phyloP scores from a whole-genome alignment of 1,140 invertebrate genomes.

The Notospermus geniculatus region DNA sequence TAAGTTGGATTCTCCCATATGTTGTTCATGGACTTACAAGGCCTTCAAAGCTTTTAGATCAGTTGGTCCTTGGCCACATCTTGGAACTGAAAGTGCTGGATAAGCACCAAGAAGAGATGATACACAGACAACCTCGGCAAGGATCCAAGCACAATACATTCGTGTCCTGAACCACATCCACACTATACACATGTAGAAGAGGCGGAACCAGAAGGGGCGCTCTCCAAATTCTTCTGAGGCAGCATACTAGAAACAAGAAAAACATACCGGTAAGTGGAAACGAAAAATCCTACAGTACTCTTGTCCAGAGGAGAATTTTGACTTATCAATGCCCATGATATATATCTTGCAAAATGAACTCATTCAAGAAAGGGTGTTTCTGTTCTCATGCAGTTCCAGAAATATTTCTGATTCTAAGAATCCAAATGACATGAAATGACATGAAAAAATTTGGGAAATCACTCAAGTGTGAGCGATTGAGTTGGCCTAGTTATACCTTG shows the following conservation, averaged over 20 bases:
- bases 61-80: constrained; percentile 79
- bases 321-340: too few relatives aligned
- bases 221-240: constrained; percentile 51
- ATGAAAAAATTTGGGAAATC: too few relatives aligned
- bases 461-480: too few relatives aligned
- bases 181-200: constrained; percentile 81
- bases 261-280: background rate
- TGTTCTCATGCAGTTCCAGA: too few relatives aligned
- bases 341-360: too few relatives aligned
- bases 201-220: constrained; percentile 65
- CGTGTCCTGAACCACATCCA: constrained; percentile 86
- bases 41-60: constrained; percentile 54
- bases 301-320: too few relatives aligned
- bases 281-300: background rate
- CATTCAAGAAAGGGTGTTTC: too few relatives aligned
- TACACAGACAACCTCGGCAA: constrained; percentile 90
- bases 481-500: too few relatives aligned
- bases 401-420: too few relatives aligned
- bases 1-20: too few relatives aligned
- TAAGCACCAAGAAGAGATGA: constrained; percentile 88
- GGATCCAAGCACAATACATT: constrained; percentile 83
- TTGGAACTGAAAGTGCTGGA: constrained; percentile 68
- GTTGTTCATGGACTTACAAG: constrained; percentile 47
- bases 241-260: constrained; percentile 43
- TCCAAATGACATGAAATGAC: too few relatives aligned